These are phyloP conservation scores for Lissonota sp. DNA, from an alignment of 2,888 invertebrate species.

Conservation along the genomic window DNA sequence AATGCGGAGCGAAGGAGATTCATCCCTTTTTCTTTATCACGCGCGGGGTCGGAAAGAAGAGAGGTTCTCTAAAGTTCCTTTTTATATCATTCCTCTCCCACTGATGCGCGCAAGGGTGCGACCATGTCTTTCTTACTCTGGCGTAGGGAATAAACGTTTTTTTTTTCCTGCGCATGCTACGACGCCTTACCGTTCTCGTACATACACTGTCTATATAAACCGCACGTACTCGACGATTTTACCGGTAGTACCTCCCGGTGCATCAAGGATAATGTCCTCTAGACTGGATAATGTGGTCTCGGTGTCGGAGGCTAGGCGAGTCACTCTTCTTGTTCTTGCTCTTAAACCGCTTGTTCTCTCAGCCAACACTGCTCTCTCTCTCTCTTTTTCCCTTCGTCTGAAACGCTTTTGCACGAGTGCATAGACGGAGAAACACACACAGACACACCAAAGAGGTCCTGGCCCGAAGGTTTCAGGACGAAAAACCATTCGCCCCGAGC, in stretches of 20 bases:
- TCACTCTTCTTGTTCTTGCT: conserved; percentile 73
- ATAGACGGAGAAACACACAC: neutral
- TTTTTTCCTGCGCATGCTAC: conserved; percentile 27
- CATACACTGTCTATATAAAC: conserved; percentile 35
- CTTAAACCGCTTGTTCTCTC: conserved; percentile 59
- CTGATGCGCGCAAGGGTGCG: neutral
- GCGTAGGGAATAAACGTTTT: conserved; percentile 47
- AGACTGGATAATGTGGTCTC: conserved; percentile 70
- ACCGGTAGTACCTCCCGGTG: conserved; percentile 57
- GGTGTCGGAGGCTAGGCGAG: conserved; percentile 66
- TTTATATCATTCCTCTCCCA: conserved; percentile 44
- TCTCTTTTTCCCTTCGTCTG: neutral
- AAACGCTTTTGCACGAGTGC: conserved; percentile 36
- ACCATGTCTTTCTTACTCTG: conserved; percentile 35
- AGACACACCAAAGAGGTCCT: conserved; percentile 11
- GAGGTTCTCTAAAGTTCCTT: conserved; percentile 46
- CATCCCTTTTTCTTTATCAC: conserved; percentile 51
- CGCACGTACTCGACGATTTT: conserved; percentile 54
- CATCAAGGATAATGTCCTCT: conserved; percentile 66
- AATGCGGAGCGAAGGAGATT: conserved; percentile 31
- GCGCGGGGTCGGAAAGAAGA: neutral
- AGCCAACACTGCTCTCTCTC: conserved; percentile 39
- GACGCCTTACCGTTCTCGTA: conserved; percentile 11
- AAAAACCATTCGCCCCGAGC: conserved; percentile 69
- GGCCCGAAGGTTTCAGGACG: conserved; percentile 53